Evolutionary conservation across 2,888 invertebrate genomes (phyloP).

Genomic region (Athrips mouffetella): DNA sequence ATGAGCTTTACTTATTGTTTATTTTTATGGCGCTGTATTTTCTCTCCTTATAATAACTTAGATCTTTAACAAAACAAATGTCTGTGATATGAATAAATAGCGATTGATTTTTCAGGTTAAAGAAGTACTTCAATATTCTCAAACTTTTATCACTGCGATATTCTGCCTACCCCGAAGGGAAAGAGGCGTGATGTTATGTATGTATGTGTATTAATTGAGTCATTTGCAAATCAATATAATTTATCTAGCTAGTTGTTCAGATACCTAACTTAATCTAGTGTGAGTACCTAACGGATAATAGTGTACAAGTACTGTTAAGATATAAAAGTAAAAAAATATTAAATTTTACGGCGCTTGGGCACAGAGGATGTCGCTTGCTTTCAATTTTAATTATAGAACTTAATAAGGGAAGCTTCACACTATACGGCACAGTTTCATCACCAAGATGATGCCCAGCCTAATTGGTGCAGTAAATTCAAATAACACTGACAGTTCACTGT

Average conservation of each 20-base stretch:
- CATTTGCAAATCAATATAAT: too few relatives aligned
- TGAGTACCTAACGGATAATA: too few relatives aligned
- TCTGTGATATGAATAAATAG: not conserved
- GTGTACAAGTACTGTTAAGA: not conserved
- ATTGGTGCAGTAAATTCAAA: conserved; percentile 77
- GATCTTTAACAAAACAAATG: not conserved
- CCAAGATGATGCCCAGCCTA: conserved; percentile 71
- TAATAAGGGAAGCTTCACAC: conserved; percentile 71
- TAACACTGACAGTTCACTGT: conserved; percentile 74
- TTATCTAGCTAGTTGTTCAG: too few relatives aligned
- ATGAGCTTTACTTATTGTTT: conserved; percentile 54
- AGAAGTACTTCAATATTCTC: not conserved
- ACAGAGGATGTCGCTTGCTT: conserved; percentile 25
- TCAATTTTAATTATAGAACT: conserved; percentile 75
- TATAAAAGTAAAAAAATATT: conserved; percentile 2
- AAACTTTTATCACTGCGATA: too few relatives aligned
- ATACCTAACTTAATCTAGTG: too few relatives aligned
- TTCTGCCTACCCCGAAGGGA: too few relatives aligned
- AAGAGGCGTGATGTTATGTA: too few relatives aligned
- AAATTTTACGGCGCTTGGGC: conserved; percentile 7
- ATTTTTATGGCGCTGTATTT: conserved; percentile 39
- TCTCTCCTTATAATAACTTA: conserved; percentile 18
- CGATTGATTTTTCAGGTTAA: not conserved
- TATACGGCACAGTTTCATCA: conserved; percentile 66
- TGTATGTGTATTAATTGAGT: too few relatives aligned